phyloP scores from a whole-genome alignment of 1,140 invertebrate species.

The Drosophila chauvacae region DNA sequence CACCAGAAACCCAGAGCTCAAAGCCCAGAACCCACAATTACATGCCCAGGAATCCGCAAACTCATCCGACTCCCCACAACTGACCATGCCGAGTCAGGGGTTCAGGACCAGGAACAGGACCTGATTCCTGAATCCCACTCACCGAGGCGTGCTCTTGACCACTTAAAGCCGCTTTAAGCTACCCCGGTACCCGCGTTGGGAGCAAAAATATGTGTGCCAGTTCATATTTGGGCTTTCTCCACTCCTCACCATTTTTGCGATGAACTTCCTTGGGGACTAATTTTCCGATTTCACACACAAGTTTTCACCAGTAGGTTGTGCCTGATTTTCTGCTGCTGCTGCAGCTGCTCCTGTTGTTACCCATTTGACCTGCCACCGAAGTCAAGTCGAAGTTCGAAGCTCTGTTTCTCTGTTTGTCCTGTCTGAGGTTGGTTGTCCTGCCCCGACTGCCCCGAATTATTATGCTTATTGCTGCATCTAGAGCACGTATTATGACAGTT shows the following conservation, averaged over 20 bases:
- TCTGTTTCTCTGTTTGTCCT: conserved; percentile 29
- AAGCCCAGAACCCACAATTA: conserved; percentile 35
- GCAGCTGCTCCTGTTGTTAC: conserved; percentile 28
- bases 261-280: conserved; percentile 48
- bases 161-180: conserved; percentile 50
- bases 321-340: conserved; percentile 33
- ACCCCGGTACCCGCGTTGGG: neutral
- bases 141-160: conserved; percentile 39
- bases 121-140: conserved; percentile 12
- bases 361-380: conserved; percentile 39
- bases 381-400: conserved; percentile 33
- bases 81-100: conserved; percentile 18
- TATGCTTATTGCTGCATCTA: conserved; percentile 45
- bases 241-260: conserved; percentile 18
- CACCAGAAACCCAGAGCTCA: conserved; percentile 1
- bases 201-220: conserved; percentile 32
- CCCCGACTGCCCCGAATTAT: conserved; percentile 13
- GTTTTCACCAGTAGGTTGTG: conserved; percentile 29
- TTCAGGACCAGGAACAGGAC: neutral
- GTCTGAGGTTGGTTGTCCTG: conserved; percentile 33
- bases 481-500: conserved; percentile 54
- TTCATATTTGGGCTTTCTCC: conserved; percentile 25
- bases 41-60: conserved; percentile 37
- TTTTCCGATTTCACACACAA: conserved; percentile 54
- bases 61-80: conserved; percentile 19